Base-by-base conservation (phyloP, 2,888 invertebrate species). In the Oscheius myriophilus region DNA sequence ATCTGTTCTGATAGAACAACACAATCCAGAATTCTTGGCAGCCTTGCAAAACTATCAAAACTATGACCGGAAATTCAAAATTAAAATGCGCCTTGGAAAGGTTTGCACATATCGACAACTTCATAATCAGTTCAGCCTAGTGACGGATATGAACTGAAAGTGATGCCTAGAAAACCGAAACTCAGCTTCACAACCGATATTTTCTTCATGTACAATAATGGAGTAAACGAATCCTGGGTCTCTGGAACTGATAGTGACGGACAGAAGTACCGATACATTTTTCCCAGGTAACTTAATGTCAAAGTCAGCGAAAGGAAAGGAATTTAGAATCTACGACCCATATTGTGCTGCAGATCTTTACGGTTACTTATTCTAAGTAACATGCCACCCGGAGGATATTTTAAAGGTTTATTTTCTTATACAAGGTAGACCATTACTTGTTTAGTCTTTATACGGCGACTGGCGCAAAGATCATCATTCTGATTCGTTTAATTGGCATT, bases 111-210 rank as follows among this genome's bases (percentile, higher is more conserved):
- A 21, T 6, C 21, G 11, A 21, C 3, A 33, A 2, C 6, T 2
- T 21, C 6, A 18, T 12, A 26, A 1, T 46, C 21, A 7, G 4
- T 58, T 26, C 43, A 72, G 66, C 51, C 62, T 12, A 71, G 67
- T 39, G 71, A 73, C 21, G 69, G 69, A n/a, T 69, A 55, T 23
- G 73, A 73, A 45, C 12, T 73, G 3, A 73, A 70, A 1, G 64
- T 73, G 18, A n/a, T 41, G 1, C 63, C 58, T 1, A 69, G 39
- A n/a, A 6, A 43, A 0, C 55, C 62, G 2, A 57, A 33, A 11
- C 41, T 41, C 0, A 54, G 46, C 12, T 53, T 21, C 9, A 71
- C 64, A 7, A 54, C 33, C 7, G 73, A 73, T 43, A 26, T 73
- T 9, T 73, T 73, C 41, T 16, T 71, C 7, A 67, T 73, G 52